These are phyloP conservation scores for Archaeoteleia sp. DNA, from an alignment of 2,888 invertebrate genomes.

Conservation along the genomic window DNA sequence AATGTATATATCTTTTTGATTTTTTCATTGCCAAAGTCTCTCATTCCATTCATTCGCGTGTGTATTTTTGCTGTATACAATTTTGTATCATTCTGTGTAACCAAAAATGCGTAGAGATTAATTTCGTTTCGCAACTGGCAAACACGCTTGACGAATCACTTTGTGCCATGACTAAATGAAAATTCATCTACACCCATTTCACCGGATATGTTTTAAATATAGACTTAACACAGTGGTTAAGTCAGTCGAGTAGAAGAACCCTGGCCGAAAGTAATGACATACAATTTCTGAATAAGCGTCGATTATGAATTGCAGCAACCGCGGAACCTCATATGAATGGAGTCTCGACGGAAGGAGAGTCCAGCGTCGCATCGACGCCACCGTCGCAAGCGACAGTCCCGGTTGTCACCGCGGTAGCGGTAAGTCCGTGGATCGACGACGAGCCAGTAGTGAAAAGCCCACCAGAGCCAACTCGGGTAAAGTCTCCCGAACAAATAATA, in stretches of 20 bases:
- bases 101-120: too few relatives aligned
- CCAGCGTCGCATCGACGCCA: conserved; percentile 60
- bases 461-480: conserved; percentile 93
- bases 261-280: conserved; percentile 42
- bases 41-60: too few relatives aligned
- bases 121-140: too few relatives aligned
- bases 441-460: conserved; percentile 92
- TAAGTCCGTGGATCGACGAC: conserved; percentile 74
- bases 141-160: too few relatives aligned
- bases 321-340: conserved; percentile 72
- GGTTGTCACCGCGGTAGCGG: conserved; percentile 79
- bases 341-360: conserved; percentile 64
- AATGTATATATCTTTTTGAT: too few relatives aligned
- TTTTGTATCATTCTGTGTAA: too few relatives aligned
- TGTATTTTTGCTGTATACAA: too few relatives aligned
- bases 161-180: too few relatives aligned
- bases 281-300: conserved; percentile 60
- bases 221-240: conserved; percentile 11
- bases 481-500: conserved; percentile 93
- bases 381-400: conserved; percentile 78
- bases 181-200: neutral
- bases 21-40: too few relatives aligned
- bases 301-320: conserved; percentile 69
- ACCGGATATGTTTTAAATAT: neutral
- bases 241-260: conserved; percentile 12